Percentiles rank a stretch among this genome's conserved stretches.
Conservation (phyloP, 2,113 vertebrate genomes). For the Myocastor coypus region DNA sequence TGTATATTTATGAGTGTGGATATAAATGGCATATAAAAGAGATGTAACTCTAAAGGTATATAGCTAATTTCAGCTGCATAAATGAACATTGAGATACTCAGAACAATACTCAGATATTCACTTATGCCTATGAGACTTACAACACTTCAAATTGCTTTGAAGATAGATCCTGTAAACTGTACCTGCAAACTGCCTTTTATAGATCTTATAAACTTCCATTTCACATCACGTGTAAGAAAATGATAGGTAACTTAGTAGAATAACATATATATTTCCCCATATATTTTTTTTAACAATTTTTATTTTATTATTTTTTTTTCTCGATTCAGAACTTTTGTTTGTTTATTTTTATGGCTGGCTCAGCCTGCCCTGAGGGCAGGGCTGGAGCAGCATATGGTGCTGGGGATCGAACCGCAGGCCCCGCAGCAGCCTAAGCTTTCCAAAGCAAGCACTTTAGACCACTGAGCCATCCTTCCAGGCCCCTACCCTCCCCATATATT, state of each 20-base stretch:
- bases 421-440: too few relatives aligned
- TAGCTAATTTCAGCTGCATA: constrained; percentile 39
- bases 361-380: too few relatives aligned
- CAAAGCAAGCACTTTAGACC: too few relatives aligned
- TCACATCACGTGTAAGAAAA: constrained; percentile 35
- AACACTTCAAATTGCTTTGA: not conserved
- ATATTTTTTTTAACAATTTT: too few relatives aligned
- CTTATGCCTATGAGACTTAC: not conserved
- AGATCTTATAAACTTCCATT: constrained; percentile 5
- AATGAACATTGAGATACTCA: constrained; percentile 32
- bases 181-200: not conserved
- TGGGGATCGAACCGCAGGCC: too few relatives aligned
- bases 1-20: constrained; percentile 33
- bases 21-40: constrained; percentile 60
- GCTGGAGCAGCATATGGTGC: too few relatives aligned
- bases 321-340: too few relatives aligned
- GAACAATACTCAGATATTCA: not conserved
- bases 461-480: too few relatives aligned
- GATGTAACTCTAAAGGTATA: constrained; percentile 36
- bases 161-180: constrained; percentile 7
- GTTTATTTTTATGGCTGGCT: too few relatives aligned
- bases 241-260: not conserved
- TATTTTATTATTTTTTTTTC: too few relatives aligned
- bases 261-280: not conserved
- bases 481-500: too few relatives aligned